Evolutionary conservation across 2,113 vertebrate genomes (phyloP).

Genomic region (Paradoxurus hermaphroditus): DNA sequence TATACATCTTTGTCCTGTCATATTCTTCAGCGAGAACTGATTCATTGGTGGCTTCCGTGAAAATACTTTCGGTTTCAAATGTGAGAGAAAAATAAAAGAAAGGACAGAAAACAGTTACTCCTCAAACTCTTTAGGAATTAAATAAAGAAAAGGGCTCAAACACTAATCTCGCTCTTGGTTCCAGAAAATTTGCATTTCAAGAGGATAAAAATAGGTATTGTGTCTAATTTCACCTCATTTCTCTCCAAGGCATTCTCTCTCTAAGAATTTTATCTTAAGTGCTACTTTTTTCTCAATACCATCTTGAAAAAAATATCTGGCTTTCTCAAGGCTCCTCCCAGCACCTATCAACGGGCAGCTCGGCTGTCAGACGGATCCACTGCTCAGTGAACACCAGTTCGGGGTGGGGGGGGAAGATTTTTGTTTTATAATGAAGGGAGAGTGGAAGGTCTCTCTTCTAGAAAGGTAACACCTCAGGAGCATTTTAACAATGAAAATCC

Average conservation of each 20-base stretch:
- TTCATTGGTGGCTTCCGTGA: not conserved
- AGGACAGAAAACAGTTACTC: not conserved
- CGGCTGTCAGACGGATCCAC: not conserved
- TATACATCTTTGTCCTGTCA: fast-evolving
- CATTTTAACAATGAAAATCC: fast-evolving
- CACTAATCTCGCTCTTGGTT: not conserved
- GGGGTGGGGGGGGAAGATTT: not conserved
- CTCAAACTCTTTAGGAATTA: not conserved
- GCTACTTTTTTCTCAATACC: conserved; percentile 8
- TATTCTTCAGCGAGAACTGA: fast-evolving
- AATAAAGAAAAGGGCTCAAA: not conserved
- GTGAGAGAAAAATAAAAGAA: not conserved
- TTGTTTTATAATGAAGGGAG: not conserved
- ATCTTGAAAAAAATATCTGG: not conserved
- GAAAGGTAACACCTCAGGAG: not conserved
- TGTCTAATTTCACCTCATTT: conserved; percentile 55
- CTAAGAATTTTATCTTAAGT: conserved; percentile 66
- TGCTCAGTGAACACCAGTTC: fast-evolving
- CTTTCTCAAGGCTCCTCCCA: not conserved
- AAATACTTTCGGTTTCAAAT: not conserved
- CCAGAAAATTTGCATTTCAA: conserved; percentile 76
- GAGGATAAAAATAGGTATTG: conserved; percentile 50
- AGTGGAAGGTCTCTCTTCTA: not conserved
- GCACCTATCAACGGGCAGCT: not conserved
- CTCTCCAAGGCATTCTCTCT: conserved; percentile 56